phyloP scores from a whole-genome alignment of 2,113 vertebrate species.

The Apus apus region DNA sequence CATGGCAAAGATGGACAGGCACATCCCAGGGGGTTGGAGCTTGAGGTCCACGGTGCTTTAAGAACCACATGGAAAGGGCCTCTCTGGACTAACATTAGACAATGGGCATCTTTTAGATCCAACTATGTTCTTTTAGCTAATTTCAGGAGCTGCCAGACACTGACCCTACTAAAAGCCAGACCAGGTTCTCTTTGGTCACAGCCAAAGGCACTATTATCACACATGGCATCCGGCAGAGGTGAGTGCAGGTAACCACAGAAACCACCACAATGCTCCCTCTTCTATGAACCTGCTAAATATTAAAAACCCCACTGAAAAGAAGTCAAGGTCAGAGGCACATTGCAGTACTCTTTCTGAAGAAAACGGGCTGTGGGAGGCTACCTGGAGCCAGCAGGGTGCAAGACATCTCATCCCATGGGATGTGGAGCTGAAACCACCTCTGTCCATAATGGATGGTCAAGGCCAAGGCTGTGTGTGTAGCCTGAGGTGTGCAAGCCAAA shows the following conservation, averaged over 20 bases:
- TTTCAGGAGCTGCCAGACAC: background rate
- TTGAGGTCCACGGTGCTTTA: background rate
- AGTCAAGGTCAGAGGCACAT: background rate
- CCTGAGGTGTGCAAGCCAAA: background rate
- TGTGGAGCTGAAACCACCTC: background rate
- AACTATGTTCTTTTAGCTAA: background rate
- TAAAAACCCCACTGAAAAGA: background rate
- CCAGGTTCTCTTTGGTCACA: background rate
- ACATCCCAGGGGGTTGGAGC: background rate
- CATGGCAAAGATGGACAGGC: background rate
- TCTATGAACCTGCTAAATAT: background rate
- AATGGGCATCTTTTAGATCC: background rate
- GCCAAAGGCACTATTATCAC: background rate
- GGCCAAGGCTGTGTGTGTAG: background rate
- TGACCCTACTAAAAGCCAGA: background rate
- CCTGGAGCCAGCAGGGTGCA: fast-evolving
- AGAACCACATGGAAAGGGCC: background rate
- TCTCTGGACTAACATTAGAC: background rate
- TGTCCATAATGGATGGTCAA: background rate
- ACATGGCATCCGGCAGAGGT: background rate
- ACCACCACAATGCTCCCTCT: background rate
- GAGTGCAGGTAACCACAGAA: background rate
- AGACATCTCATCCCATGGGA: background rate
- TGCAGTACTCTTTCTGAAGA: background rate
- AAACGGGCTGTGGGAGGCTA: background rate